phyloP scores from a whole-genome alignment of 2,113 vertebrate species.

The Octodon degus region DNA sequence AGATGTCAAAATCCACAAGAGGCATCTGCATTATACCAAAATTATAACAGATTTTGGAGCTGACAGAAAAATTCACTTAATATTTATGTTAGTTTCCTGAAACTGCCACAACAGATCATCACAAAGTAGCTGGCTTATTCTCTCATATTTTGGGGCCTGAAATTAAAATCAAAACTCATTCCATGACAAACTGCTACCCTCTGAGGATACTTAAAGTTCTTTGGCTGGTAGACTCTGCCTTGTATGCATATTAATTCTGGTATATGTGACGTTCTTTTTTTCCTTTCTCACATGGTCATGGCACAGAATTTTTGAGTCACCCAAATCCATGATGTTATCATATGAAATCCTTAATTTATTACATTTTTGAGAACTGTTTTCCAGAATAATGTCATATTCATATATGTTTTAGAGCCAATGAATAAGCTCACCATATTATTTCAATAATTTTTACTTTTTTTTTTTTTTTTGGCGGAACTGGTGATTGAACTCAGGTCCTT shows the following conservation, averaged over 20 bases:
- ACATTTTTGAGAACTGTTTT: not conserved
- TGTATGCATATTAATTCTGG: not conserved
- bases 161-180: not conserved
- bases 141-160: not conserved
- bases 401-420: not conserved
- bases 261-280: not conserved
- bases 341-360: not conserved
- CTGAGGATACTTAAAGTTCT: not conserved
- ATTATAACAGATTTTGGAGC: not conserved
- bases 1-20: not conserved
- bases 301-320: not conserved
- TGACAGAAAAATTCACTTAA: not conserved
- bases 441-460: not conserved
- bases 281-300: not conserved
- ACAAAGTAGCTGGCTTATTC: not conserved
- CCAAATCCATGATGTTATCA: rapidly evolving
- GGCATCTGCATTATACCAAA: not conserved
- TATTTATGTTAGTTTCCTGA: not conserved
- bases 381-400: not conserved
- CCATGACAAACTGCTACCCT: not conserved
- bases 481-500: too few relatives aligned
- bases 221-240: too few relatives aligned
- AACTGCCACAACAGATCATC: not conserved
- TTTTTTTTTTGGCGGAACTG: too few relatives aligned
- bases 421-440: not conserved